These are phyloP conservation scores for Dipodomys ordii DNA, from an alignment of 2,113 vertebrate species.

Conservation along the genomic window DNA sequence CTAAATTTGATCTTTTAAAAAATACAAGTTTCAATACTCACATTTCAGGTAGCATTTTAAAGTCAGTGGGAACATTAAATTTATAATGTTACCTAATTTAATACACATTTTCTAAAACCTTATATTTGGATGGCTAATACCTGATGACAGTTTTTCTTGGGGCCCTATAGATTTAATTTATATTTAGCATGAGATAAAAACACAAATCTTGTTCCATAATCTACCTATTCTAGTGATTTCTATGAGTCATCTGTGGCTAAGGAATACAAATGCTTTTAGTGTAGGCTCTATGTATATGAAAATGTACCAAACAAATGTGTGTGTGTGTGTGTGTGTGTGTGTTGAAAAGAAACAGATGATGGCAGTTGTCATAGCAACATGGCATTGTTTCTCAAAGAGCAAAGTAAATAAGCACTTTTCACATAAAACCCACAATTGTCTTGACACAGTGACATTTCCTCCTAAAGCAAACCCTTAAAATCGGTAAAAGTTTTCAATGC, in stretches of 20 bases:
- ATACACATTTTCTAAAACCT: not conserved
- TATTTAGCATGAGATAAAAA: conserved; percentile 17
- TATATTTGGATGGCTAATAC: not conserved
- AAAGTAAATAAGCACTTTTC: conserved; percentile 82
- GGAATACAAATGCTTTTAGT: not conserved
- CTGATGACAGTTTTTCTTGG: not conserved
- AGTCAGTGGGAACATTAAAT: not conserved
- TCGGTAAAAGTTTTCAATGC: conserved; percentile 64
- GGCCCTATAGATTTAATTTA: not conserved
- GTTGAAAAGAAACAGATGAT: conserved; percentile 44
- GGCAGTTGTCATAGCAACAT: conserved; percentile 79
- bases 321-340: not conserved
- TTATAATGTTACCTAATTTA: not conserved
- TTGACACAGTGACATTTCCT: conserved; percentile 78
- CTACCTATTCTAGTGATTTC: conserved; percentile 30
- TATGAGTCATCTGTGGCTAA: not conserved
- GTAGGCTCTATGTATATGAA: not conserved
- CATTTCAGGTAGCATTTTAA: conserved; percentile 4
- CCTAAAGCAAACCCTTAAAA: conserved; percentile 77
- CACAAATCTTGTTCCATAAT: not conserved
- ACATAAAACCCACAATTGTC: conserved; percentile 75
- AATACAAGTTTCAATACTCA: not conserved
- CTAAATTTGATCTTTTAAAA: not conserved
- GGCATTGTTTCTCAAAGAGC: conserved; percentile 78
- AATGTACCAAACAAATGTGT: not conserved